Evolutionary conservation across 2,797 vertebrate genomes (phyloP), one percentile per base, ranked within the genome.

Genomic region (Fundulus diaphanus): DNA sequence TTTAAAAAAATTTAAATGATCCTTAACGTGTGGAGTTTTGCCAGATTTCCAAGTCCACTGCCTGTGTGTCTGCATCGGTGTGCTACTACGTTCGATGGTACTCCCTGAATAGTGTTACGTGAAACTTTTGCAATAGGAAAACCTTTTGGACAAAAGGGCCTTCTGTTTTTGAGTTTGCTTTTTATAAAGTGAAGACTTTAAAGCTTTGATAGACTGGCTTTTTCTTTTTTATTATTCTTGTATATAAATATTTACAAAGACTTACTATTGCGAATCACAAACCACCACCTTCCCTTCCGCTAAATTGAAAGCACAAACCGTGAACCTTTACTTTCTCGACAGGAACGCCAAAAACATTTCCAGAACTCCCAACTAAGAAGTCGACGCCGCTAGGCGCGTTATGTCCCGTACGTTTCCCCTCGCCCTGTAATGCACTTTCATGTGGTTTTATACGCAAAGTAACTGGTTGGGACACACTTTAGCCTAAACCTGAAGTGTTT

Each of bases 281-380:
- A 42, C 63, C 35, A 40, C 24, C 35, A 2, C 11, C 59, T 7
- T 15, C 66, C 66, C 76, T 63, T 56, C 76, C 77, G 84, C 86
- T 84, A 87, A 92, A 92, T 85, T 86, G 67, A 94, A 93, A 94
- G 92, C 93, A 93, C 93, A 94, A 92, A 89, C 84, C 83, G 84
- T 89, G 84, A 79, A 83, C 74, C 75, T 80, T 89, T 89, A 84
- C n/a, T 89, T 87, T 89, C 85, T 85, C 70, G 70, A 89, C 83
- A 74, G 88, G 84, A 90, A 94, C 93, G 92, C 93, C 93, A 94
- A 94, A 94, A 93, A 91, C 91, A 86, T 89, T 89, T 89, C 85
- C 85, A 87, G 84, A 90, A 80, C 83, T 82, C 85, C 71, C 85
- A 57, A 79, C 73, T 91, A 85, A 84, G 81, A 89, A 86, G 80